Percentiles rank a stretch among this genome's conserved stretches.
Conservation (phyloP, 1,140 invertebrate genomes). For the Nylanderia fulva region DNA sequence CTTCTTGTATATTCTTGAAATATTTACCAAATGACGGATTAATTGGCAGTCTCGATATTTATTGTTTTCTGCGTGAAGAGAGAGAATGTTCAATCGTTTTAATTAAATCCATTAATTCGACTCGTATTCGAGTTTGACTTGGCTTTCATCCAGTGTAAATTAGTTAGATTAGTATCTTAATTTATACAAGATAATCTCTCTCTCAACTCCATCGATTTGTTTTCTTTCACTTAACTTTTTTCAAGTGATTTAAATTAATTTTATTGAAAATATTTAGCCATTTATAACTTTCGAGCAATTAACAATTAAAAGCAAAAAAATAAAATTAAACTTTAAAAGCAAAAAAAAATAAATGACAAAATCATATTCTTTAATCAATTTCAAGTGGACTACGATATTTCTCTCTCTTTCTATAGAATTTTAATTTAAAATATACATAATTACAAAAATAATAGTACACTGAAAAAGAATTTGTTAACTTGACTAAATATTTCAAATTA, state of each 20-base stretch:
- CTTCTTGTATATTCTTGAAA: background rate
- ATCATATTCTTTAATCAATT: conserved; percentile 10
- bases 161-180: background rate
- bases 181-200: conserved; percentile 1
- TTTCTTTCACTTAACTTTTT: background rate
- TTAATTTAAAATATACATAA: background rate
- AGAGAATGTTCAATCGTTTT: background rate
- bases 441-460: background rate
- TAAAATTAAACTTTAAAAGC: background rate
- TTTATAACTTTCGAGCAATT: background rate
- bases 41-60: conserved; percentile 12
- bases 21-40: conserved; percentile 17
- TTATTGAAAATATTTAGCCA: background rate
- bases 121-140: background rate
- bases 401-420: conserved; percentile 14
- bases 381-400: background rate
- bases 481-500: too few relatives aligned
- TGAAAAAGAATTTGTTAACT: too few relatives aligned
- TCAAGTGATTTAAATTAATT: background rate
- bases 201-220: background rate
- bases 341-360: background rate
- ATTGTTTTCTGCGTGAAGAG: conserved; percentile 4
- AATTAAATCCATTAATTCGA: conserved; percentile 23
- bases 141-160: conserved; percentile 17
- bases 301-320: background rate